phyloP scores from a whole-genome alignment of 2,113 vertebrate species.

The Aspidoscelis tigris region DNA sequence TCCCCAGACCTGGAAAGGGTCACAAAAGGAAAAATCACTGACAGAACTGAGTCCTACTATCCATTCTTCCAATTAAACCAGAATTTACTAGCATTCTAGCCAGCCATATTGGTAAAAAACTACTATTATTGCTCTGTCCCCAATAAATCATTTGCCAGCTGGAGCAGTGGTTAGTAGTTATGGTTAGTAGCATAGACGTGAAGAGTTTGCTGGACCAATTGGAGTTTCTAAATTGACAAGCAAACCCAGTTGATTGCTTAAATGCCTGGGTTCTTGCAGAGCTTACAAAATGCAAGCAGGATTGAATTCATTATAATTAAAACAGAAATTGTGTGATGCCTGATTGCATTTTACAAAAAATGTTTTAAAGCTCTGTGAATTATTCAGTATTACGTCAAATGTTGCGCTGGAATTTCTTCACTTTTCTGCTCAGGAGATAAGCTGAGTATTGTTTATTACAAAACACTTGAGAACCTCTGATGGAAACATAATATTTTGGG shows the following conservation, averaged over 20 bases:
- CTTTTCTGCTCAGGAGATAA: neutral
- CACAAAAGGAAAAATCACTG: too few relatives aligned
- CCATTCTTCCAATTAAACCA: too few relatives aligned
- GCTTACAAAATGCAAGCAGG: neutral
- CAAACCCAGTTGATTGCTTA: neutral
- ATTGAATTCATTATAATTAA: neutral
- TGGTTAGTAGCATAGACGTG: neutral
- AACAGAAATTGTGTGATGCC: neutral
- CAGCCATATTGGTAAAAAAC: too few relatives aligned
- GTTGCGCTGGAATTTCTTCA: neutral
- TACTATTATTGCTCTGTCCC: too few relatives aligned
- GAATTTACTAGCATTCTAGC: too few relatives aligned
- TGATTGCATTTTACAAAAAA: neutral
- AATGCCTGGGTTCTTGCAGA: neutral
- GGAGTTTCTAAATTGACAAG: neutral
- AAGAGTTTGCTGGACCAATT: neutral
- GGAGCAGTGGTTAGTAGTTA: neutral
- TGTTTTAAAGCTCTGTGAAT: neutral
- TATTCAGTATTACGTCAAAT: neutral
- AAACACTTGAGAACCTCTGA: neutral
- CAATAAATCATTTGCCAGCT: too few relatives aligned
- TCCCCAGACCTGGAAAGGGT: too few relatives aligned
- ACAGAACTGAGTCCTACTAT: too few relatives aligned
- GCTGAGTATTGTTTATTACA: neutral
- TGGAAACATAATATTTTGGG: neutral